Conservation (phyloP, 1,140 invertebrate species). For the Pomacea maculata region DNA sequence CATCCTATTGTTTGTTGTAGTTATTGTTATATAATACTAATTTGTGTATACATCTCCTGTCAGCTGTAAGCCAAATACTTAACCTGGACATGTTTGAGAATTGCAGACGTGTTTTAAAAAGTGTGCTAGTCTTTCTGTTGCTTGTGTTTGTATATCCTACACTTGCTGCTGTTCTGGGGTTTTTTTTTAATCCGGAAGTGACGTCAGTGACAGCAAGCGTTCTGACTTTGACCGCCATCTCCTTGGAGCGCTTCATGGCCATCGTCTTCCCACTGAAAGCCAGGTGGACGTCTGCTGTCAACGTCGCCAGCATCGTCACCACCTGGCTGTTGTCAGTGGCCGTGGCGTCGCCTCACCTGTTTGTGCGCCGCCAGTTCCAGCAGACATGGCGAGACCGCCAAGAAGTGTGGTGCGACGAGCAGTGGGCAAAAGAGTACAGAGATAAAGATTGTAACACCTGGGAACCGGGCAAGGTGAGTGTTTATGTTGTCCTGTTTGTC, state of each 20-base stretch:
- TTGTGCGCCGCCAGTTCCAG: slow-evolving; percentile 43
- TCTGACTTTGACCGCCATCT: slow-evolving; percentile 67
- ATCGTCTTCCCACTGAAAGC: slow-evolving; percentile 54
- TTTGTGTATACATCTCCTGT: too few species aligned
- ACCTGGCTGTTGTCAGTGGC: slow-evolving; percentile 64
- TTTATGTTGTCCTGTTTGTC: neutral
- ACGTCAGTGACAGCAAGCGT: slow-evolving; percentile 66
- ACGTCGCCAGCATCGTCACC: slow-evolving; percentile 55
- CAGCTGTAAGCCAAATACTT: too few species aligned
- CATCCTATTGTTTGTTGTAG: too few species aligned
- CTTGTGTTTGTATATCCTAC: too few species aligned
- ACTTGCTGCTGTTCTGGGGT: too few species aligned
- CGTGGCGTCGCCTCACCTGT: slow-evolving; percentile 61
- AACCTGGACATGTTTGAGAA: too few species aligned
- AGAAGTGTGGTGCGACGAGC: slow-evolving; percentile 56
- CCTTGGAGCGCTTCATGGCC: slow-evolving; percentile 65
- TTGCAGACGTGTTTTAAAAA: too few species aligned
- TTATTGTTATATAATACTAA: too few species aligned
- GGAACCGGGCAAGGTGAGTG: slow-evolving; percentile 30
- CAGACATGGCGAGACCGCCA: slow-evolving; percentile 48
- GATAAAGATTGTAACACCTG: slow-evolving; percentile 32
- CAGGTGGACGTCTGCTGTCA: slow-evolving; percentile 38
- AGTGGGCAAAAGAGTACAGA: slow-evolving; percentile 45
- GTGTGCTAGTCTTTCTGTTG: too few species aligned
- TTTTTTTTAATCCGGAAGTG: slow-evolving; percentile 47